Evolutionary conservation across 2,888 invertebrate genomes (phyloP).

Genomic region (Atrina japonica): DNA sequence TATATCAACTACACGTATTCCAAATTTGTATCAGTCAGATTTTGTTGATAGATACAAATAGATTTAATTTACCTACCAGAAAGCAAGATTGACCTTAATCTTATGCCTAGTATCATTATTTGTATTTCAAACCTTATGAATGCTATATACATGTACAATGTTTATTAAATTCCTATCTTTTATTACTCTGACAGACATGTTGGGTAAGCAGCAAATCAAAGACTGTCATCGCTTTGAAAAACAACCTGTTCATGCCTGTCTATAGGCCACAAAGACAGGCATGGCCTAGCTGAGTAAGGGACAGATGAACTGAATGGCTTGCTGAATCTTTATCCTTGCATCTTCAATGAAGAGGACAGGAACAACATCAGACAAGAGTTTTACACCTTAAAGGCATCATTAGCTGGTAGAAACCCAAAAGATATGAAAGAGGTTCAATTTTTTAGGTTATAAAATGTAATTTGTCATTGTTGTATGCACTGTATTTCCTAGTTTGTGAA

Average conservation of each 20-base stretch:
- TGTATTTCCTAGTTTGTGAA: too few relatives aligned
- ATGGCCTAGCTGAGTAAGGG: background rate
- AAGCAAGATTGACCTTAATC: background rate
- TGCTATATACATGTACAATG: background rate
- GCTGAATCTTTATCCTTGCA: conserved; percentile 2
- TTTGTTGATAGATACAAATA: background rate
- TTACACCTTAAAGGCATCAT: conserved; percentile 2
- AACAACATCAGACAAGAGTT: background rate
- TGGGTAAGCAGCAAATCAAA: conserved; percentile 19
- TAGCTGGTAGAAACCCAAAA: conserved; percentile 2
- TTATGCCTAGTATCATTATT: too few relatives aligned
- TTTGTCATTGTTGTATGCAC: too few relatives aligned
- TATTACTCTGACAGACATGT: background rate
- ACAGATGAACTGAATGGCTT: conserved; percentile 1
- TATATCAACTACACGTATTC: background rate
- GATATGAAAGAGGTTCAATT: conserved; percentile 12
- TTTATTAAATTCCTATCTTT: background rate
- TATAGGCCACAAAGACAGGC: conserved; percentile 1
- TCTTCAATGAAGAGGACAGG: conserved; percentile 1
- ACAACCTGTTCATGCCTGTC: background rate
- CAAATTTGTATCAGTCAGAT: background rate
- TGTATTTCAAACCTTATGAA: background rate
- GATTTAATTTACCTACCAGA: background rate
- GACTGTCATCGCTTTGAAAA: background rate
- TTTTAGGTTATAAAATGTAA: background rate